Evolutionary conservation across 2,113 vertebrate genomes (phyloP).

Genomic region (Hemicordylus capensis): DNA sequence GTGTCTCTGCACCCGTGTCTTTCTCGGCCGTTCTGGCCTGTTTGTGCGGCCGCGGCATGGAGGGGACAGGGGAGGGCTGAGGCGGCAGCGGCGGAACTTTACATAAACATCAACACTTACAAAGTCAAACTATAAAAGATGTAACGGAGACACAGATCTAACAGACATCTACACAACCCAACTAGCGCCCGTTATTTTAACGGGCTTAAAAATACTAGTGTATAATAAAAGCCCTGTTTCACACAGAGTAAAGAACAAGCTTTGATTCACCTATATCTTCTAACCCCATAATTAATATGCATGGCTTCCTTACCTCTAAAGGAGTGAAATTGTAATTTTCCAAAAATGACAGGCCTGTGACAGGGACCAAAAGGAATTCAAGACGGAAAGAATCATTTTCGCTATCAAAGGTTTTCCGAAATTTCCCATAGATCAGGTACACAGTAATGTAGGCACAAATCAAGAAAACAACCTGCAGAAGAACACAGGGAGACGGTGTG

Average conservation of each 20-base stretch:
- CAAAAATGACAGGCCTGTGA: slow-evolving; percentile 91
- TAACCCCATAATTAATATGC: not conserved
- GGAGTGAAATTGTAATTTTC: slow-evolving; percentile 91
- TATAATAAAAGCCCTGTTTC: not conserved
- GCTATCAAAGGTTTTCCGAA: slow-evolving; percentile 83
- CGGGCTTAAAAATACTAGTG: too few relatives aligned
- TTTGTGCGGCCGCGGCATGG: too few relatives aligned
- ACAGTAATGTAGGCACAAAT: slow-evolving; percentile 88
- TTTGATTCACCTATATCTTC: not conserved
- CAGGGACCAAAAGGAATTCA: slow-evolving; percentile 94
- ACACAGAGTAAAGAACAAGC: not conserved
- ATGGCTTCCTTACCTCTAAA: slow-evolving; percentile 83
- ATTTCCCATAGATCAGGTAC: slow-evolving; percentile 92
- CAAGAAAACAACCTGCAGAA: slow-evolving; percentile 89
- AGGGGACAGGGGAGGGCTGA: too few relatives aligned
- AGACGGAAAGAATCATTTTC: slow-evolving; percentile 93
- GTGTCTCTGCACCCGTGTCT: too few relatives aligned
- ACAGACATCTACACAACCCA: too few relatives aligned
- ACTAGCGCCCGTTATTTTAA: too few relatives aligned
- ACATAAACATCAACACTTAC: too few relatives aligned
- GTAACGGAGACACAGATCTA: too few relatives aligned
- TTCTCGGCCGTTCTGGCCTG: too few relatives aligned
- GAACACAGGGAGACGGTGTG: not conserved
- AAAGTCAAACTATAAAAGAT: too few relatives aligned
- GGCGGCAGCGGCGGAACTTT: too few relatives aligned